Percentiles rank a stretch among this genome's conserved stretches.
Evolutionary conservation across 1,140 invertebrate genomes (phyloP).

Genomic region (Heliconius hermathena): DNA sequence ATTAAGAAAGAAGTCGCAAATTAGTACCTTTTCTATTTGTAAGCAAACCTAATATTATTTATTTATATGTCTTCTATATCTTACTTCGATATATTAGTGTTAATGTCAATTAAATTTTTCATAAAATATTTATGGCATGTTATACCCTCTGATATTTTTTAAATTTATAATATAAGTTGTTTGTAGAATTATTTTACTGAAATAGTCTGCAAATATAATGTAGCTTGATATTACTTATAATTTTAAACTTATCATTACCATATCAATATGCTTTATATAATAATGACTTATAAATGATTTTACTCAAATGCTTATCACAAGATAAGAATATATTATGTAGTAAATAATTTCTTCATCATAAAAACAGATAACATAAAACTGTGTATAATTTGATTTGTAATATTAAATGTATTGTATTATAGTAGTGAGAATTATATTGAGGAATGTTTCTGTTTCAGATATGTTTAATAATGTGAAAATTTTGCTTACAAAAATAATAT

Average conservation of each 20-base stretch:
- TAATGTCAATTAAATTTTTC: neutral
- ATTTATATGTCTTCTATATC: neutral
- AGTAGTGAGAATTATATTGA: neutral
- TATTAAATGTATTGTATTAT: neutral
- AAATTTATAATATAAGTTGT: neutral
- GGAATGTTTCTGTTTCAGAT: neutral
- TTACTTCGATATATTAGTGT: neutral
- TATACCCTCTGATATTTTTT: neutral
- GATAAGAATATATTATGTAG: constrained; percentile 1
- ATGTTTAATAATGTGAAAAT: constrained; percentile 5
- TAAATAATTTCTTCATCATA: constrained; percentile 1
- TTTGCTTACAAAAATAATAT: neutral
- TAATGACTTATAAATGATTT: constrained; percentile 17
- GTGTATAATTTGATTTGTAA: neutral
- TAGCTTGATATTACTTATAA: neutral
- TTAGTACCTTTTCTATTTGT: neutral
- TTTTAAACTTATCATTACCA: neutral
- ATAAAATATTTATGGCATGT: neutral
- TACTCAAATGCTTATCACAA: constrained; percentile 8
- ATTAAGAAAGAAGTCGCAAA: neutral
- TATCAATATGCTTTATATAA: constrained; percentile 24
- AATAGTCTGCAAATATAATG: neutral
- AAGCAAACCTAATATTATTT: neutral
- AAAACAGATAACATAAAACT: constrained; percentile 1
- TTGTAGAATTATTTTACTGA: neutral